Evolutionary conservation across 2,797 vertebrate genomes (phyloP).

Genomic region (Pipistrellus nathusii): DNA sequence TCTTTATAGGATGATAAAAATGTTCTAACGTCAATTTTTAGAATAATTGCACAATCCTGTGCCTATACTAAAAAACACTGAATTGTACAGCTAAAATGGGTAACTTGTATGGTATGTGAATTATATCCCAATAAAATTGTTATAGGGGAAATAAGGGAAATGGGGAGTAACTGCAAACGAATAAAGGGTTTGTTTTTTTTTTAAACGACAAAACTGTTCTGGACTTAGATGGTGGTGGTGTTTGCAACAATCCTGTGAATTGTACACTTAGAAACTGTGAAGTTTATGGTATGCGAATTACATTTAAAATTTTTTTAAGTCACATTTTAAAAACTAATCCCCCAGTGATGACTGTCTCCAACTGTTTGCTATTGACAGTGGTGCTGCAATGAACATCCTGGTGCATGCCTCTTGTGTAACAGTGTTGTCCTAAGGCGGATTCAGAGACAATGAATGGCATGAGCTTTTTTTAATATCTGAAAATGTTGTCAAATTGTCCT

Average conservation of each 20-base stretch:
- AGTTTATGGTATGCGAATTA: background rate
- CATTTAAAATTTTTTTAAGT: background rate
- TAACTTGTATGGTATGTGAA: background rate
- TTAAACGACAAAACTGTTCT: background rate
- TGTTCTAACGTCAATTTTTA: background rate
- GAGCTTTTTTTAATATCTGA: background rate
- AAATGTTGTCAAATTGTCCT: background rate
- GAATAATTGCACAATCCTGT: background rate
- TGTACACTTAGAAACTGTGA: background rate
- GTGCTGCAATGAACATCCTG: background rate
- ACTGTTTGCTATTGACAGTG: background rate
- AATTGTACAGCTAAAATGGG: background rate
- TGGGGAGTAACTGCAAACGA: background rate
- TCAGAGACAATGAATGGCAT: background rate
- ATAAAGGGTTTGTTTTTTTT: background rate
- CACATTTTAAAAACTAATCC: background rate
- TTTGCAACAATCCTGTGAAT: background rate
- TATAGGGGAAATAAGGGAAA: background rate
- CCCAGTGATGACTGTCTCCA: background rate
- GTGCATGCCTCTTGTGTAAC: background rate
- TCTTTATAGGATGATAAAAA: background rate
- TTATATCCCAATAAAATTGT: background rate
- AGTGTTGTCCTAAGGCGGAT: background rate
- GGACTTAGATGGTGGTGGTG: background rate
- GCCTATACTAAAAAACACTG: background rate